A percentile compares a stretch with the other conserved stretches of the same genome.
phyloP scores from a whole-genome alignment of 2,797 vertebrate genomes.

The Aulostomus chinensis region DNA sequence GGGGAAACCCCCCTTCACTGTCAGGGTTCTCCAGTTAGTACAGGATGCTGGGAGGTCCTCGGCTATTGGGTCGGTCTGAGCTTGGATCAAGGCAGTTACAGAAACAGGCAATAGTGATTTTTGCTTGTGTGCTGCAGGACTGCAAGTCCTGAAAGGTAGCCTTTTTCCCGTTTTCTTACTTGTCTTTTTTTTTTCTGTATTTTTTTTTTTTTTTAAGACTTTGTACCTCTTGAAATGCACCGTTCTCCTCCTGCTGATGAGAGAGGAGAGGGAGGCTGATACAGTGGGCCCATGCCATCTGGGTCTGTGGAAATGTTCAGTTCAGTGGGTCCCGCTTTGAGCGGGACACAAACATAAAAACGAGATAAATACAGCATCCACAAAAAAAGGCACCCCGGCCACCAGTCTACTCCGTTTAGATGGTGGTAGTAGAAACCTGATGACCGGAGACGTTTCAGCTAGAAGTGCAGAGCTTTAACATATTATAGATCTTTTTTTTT shows the following conservation, averaged over 20 bases:
- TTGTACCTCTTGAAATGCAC: constrained; percentile 74
- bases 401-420: constrained; percentile 58
- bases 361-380: constrained; percentile 79
- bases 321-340: constrained; percentile 73
- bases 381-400: constrained; percentile 75
- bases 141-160: constrained; percentile 75
- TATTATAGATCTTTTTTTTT: constrained; percentile 68
- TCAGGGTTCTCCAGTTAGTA: constrained; percentile 71
- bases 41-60: constrained; percentile 73
- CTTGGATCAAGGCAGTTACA: constrained; percentile 85
- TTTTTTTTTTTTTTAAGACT: constrained; percentile 67
- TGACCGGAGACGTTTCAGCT: constrained; percentile 75
- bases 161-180: constrained; percentile 59
- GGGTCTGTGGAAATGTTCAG: constrained; percentile 79
- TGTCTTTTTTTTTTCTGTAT: constrained; percentile 28
- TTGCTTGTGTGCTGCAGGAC: constrained; percentile 82
- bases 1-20: constrained; percentile 69
- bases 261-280: constrained; percentile 63
- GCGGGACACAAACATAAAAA: constrained; percentile 69
- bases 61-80: constrained; percentile 77
- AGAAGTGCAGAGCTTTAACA: constrained; percentile 82
- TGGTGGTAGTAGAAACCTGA: constrained; percentile 54
- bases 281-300: constrained; percentile 67
- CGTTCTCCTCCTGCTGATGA: constrained; percentile 54
- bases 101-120: constrained; percentile 83